phyloP scores from a whole-genome alignment of 2,797 vertebrate species.

The Chelon labrosus region DNA sequence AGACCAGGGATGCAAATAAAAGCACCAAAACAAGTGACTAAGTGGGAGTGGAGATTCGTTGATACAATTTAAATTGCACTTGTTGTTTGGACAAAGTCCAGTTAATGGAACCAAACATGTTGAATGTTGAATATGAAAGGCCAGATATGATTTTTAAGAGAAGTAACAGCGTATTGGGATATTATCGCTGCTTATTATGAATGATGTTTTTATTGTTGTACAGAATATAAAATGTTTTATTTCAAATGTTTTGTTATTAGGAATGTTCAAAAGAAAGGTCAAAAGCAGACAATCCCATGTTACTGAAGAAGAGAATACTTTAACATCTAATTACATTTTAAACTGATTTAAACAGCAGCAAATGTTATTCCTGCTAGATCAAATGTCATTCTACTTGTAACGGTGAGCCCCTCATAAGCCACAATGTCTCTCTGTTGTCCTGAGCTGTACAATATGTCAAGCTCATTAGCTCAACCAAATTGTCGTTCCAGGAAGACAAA shows the following conservation, averaged over 20 bases:
- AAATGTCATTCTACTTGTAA: slow-evolving; percentile 40
- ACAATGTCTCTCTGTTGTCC: slow-evolving; percentile 60
- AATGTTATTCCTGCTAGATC: slow-evolving; percentile 23
- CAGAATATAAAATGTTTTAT: not conserved
- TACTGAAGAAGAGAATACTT: slow-evolving; percentile 8
- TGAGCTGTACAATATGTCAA: slow-evolving; percentile 46
- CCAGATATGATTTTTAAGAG: not conserved
- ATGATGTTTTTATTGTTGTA: not conserved
- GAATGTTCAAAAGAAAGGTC: not conserved
- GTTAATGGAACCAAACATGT: too few relatives aligned
- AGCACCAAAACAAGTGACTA: too few relatives aligned
- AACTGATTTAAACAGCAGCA: slow-evolving; percentile 26
- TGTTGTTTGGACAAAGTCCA: not conserved
- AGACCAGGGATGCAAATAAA: too few relatives aligned
- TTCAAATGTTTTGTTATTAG: not conserved
- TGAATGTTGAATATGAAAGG: slow-evolving; percentile 1
- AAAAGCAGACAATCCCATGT: not conserved
- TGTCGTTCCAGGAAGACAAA: slow-evolving; percentile 63
- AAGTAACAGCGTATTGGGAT: not conserved
- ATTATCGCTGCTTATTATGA: not conserved
- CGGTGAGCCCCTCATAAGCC: slow-evolving; percentile 47
- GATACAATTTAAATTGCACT: too few relatives aligned
- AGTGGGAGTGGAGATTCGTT: too few relatives aligned
- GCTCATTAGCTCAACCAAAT: slow-evolving; percentile 70
- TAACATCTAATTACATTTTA: slow-evolving; percentile 16